phyloP scores from a whole-genome alignment of 2,113 vertebrate species.

The Pongo pygmaeus region DNA sequence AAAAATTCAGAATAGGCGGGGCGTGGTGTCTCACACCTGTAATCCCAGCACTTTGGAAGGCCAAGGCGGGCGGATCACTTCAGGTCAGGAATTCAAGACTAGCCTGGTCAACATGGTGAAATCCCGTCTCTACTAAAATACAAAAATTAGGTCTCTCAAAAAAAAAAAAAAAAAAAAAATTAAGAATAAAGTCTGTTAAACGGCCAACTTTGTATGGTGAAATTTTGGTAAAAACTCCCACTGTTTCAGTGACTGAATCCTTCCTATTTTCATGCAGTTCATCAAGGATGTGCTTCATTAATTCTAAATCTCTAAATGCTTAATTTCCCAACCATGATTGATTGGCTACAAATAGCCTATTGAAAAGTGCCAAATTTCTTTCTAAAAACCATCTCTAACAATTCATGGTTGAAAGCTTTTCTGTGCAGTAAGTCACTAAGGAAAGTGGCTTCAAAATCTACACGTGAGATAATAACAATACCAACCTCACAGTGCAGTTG shows the following conservation, averaged over 20 bases:
- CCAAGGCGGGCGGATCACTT: rapidly evolving
- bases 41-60: not conserved
- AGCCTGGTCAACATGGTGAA: not conserved
- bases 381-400: constrained; percentile 9
- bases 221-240: not conserved
- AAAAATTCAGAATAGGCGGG: not conserved
- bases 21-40: not conserved
- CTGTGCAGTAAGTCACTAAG: not conserved
- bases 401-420: constrained; percentile 12
- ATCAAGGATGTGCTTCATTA: constrained; percentile 9
- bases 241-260: not conserved
- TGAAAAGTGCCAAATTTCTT: not conserved
- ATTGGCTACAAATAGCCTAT: not conserved
- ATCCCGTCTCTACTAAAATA: not conserved
- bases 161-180: not conserved
- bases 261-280: not conserved
- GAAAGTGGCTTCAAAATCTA: not conserved
- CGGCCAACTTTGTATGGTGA: not conserved
- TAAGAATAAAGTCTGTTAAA: not conserved
- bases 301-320: not conserved
- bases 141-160: not conserved
- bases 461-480: not conserved
- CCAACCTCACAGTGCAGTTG: not conserved
- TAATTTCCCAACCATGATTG: not conserved
- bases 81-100: not conserved